phyloP scores from a whole-genome alignment of 2,888 invertebrate species.

The Eupithecia inturbata region DNA sequence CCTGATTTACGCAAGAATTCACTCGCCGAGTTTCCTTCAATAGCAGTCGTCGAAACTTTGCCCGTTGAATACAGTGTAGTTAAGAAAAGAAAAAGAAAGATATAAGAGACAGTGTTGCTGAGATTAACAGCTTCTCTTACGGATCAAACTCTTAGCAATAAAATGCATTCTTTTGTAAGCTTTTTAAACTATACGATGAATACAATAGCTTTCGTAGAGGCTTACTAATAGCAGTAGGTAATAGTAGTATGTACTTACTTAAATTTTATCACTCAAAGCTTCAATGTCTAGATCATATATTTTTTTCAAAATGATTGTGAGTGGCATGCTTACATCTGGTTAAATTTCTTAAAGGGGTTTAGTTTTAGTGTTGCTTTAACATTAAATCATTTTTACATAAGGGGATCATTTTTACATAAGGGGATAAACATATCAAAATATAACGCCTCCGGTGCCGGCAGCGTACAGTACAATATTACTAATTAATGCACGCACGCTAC shows the following conservation, averaged over 20 bases:
- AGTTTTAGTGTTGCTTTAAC: too few relatives aligned
- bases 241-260: background rate
- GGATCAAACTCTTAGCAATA: background rate
- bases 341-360: too few relatives aligned
- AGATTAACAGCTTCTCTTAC: conserved; percentile 12
- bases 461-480: conserved; percentile 22
- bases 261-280: background rate
- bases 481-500: conserved; percentile 34
- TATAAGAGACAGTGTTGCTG: conserved; percentile 9
- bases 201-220: background rate
- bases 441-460: background rate
- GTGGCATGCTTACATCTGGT: too few relatives aligned
- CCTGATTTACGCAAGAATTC: conserved; percentile 65
- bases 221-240: background rate
- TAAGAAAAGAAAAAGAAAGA: conserved; percentile 34
- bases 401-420: background rate
- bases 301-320: background rate
- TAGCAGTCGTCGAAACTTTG: conserved; percentile 65
- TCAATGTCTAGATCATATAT: background rate
- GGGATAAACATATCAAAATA: background rate
- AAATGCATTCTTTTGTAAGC: conserved; percentile 3
- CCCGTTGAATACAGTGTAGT: conserved; percentile 51
- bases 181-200: background rate
- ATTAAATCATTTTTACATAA: too few relatives aligned
- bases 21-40: conserved; percentile 65